Conservation (phyloP, 2,888 invertebrate species). For the Cheiracanthium punctorium region DNA sequence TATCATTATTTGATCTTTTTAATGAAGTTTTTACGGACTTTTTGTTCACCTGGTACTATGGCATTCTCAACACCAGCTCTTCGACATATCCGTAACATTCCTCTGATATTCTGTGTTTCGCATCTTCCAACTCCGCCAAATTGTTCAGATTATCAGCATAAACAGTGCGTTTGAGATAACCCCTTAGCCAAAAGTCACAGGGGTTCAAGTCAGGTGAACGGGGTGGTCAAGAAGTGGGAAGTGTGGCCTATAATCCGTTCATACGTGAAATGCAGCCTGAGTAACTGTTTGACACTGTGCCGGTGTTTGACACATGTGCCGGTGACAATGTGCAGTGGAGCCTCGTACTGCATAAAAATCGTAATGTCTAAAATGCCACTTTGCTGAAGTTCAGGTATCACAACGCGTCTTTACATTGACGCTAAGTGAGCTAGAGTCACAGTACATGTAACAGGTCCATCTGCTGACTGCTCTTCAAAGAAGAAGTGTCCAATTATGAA, state of each 20-base stretch:
- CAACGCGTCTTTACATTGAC: neutral
- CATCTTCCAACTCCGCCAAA: too few species aligned
- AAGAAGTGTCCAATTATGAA: neutral
- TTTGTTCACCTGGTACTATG: too few species aligned
- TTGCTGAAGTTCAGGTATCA: constrained; percentile 17
- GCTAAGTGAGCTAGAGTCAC: neutral
- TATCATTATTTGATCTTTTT: too few species aligned
- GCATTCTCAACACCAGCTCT: too few species aligned
- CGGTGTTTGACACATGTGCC: too few species aligned
- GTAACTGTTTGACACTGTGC: neutral
- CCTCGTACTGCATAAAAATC: constrained; percentile 6
- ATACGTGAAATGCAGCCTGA: neutral
- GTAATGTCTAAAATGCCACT: constrained; percentile 17
- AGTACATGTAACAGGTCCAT: too few species aligned
- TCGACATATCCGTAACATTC: too few species aligned
- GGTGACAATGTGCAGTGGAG: neutral
- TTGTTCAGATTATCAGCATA: too few species aligned
- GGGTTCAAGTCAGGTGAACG: neutral
- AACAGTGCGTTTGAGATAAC: neutral
- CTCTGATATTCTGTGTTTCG: too few species aligned
- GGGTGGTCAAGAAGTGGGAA: neutral
- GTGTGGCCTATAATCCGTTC: neutral
- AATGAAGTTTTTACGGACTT: too few species aligned
- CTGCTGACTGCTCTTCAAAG: too few species aligned
- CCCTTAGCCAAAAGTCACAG: neutral